A percentile compares a stretch with the other conserved stretches of the same genome.
These are phyloP conservation scores for Drosophila affinis DNA, from an alignment of 2,888 invertebrate genomes.

Conservation along the genomic window DNA sequence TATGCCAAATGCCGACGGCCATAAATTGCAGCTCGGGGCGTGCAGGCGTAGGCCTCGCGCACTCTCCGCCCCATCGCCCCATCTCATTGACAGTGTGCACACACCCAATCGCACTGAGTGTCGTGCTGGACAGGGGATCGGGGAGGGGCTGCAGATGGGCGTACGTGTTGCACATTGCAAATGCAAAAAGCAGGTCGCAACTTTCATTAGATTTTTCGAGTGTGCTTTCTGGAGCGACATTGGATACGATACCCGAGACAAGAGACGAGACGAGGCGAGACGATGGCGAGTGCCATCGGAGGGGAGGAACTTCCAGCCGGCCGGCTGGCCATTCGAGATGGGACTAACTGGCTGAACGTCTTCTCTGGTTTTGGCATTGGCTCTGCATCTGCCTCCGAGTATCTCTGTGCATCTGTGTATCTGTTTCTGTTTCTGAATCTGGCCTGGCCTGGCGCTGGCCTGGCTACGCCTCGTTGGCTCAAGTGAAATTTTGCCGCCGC, in stretches of 20 bases:
- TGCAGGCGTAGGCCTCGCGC: slow-evolving; percentile 19
- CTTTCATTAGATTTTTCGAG: slow-evolving; percentile 69
- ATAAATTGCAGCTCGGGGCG: slow-evolving; percentile 69
- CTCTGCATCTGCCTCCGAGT: slow-evolving; percentile 1
- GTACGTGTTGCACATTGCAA: slow-evolving; percentile 62
- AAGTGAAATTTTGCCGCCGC: slow-evolving; percentile 68
- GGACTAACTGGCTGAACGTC: slow-evolving; percentile 17
- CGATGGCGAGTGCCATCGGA: not conserved
- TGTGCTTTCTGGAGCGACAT: slow-evolving; percentile 75
- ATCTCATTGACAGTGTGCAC: slow-evolving; percentile 52
- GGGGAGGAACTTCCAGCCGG: slow-evolving; percentile 26
- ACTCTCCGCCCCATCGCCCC: too few species aligned
- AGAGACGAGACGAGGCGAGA: not conserved
- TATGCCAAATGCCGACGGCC: slow-evolving; percentile 59
- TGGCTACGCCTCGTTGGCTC: slow-evolving; percentile 51
- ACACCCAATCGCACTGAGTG: slow-evolving; percentile 32
- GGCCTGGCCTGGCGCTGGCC: slow-evolving; percentile 47
- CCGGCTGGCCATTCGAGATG: slow-evolving; percentile 9
- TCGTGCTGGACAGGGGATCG: not conserved
- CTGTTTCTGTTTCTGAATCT: slow-evolving; percentile 1
- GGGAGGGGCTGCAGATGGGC: slow-evolving; percentile 15
- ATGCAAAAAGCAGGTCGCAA: slow-evolving; percentile 74
- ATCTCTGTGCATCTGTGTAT: not conserved
- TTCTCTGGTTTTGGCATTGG: too few species aligned
- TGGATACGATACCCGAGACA: slow-evolving; percentile 60